A percentile compares a stretch with the other conserved stretches of the same genome.
phyloP scores from a whole-genome alignment of 2,113 vertebrate species.

The Cyprinodon tularosa region DNA sequence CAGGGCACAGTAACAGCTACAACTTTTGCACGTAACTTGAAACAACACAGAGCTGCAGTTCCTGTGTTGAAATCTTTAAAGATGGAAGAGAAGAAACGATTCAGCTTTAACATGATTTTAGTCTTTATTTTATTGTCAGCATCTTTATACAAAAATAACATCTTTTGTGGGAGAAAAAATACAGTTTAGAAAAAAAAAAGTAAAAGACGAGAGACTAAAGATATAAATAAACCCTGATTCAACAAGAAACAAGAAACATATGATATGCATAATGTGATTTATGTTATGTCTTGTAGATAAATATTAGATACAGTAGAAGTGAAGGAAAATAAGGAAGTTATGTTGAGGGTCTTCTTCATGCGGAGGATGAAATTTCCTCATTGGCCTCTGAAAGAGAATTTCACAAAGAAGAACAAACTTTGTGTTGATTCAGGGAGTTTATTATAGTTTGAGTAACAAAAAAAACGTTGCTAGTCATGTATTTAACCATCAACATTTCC shows the following conservation, averaged over 20 bases:
- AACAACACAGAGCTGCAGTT: neutral
- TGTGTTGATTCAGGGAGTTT: neutral
- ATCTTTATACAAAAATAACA: constrained; percentile 43
- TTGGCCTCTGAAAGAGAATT: constrained; percentile 70
- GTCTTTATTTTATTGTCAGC: constrained; percentile 46
- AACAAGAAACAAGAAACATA: constrained; percentile 11
- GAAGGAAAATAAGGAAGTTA: neutral
- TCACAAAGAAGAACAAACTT: constrained; percentile 31
- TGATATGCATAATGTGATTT: constrained; percentile 15
- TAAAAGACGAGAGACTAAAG: constrained; percentile 8
- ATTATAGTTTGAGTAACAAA: neutral
- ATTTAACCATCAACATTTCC: neutral
- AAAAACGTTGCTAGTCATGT: neutral
- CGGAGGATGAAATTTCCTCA: constrained; percentile 63
- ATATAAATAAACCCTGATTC: constrained; percentile 45
- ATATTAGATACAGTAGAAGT: constrained; percentile 23
- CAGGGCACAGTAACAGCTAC: neutral
- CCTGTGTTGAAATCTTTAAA: neutral
- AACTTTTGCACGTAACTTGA: neutral
- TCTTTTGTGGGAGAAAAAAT: constrained; percentile 35
- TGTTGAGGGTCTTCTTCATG: constrained; percentile 22
- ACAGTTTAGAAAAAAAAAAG: neutral
- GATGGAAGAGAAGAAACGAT: neutral
- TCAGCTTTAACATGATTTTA: neutral
- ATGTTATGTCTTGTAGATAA: constrained; percentile 13